Evolutionary conservation across 2,888 invertebrate genomes (phyloP), one percentile per base, ranked within the genome.

Genomic region (Adelognathus sp.): DNA sequence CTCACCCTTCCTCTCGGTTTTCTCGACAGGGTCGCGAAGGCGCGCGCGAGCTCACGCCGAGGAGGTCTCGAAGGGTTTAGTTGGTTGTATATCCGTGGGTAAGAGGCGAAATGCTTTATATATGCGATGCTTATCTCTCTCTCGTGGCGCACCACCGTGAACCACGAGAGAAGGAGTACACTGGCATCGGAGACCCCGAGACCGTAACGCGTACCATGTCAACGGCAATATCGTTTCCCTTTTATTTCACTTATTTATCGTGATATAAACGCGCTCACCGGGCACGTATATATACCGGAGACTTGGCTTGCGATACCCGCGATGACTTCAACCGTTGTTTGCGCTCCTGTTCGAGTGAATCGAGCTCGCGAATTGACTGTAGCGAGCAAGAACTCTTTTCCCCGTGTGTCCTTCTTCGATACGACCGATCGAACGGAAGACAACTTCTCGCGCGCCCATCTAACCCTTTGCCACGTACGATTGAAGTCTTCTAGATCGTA

Each of bases 211-310:
- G 75, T 80, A 81, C 79, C 82, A 79, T 82, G 84, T 84, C 84
- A 84, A 82, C 79, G 77, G 81, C 80, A 81, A 84, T 83, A 83
- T 83, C 82, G 79, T 84, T 82, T 82, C 66, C 78, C 77, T 84
- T 82, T 83, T 83, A 81, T 83, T 84, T 82, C 78, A 81, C 81
- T 82, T 83, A 83, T 83, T 79, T 83, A 84, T 84, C 84, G 79
- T 79, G 82, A 83, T 81, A 81, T 81, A 81, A 83, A 81, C 69
- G 70, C 78, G 61, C 78, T 64, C 54, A 60, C 74, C 31, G 29
- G 46, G 46, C 4, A 36, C 58, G 31, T 41, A 64, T 74, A 58
- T 52, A 61, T 21, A 39, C 39, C 16, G 16, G 54, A 16, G 36
- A 64, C 66, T 11, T 36, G 54, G 29, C 52, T 36, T 14, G 52